phyloP scores from a whole-genome alignment of 2,888 invertebrate species.

The Syrphus vitripennis region DNA sequence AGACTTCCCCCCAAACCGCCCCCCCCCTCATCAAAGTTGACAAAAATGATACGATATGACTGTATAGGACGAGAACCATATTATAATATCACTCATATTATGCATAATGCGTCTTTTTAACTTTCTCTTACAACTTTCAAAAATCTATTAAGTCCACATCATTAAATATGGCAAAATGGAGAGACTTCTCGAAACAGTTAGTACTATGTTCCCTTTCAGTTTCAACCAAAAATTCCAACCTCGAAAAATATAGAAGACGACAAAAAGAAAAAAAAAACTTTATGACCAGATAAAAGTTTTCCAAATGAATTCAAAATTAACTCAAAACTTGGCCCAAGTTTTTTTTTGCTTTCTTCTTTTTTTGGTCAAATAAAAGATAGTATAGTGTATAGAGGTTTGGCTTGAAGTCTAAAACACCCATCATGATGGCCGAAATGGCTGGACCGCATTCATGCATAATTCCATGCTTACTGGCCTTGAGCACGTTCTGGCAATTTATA shows the following conservation, averaged over 20 bases:
- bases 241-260: too few relatives aligned
- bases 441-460: slow-evolving; percentile 60
- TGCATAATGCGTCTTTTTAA: slow-evolving; percentile 69
- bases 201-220: slow-evolving; percentile 14
- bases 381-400: neutral
- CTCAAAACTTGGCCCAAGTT: slow-evolving; percentile 33
- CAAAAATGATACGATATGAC: neutral
- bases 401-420: neutral
- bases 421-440: neutral
- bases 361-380: neutral
- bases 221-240: neutral
- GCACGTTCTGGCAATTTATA: slow-evolving; percentile 67
- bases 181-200: slow-evolving; percentile 11
- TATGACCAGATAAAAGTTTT: slow-evolving; percentile 68
- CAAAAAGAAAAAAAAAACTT: slow-evolving; percentile 22
- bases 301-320: slow-evolving; percentile 70
- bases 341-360: neutral
- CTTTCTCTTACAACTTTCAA: slow-evolving; percentile 67
- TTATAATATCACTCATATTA: slow-evolving; percentile 52
- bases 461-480: slow-evolving; percentile 45
- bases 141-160: slow-evolving; percentile 71
- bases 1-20: neutral
- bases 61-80: slow-evolving; percentile 49
- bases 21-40: neutral
- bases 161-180: slow-evolving; percentile 65